Evolutionary conservation across 2,888 invertebrate species (phyloP).

Genomic region (Taenaris catops): DNA sequence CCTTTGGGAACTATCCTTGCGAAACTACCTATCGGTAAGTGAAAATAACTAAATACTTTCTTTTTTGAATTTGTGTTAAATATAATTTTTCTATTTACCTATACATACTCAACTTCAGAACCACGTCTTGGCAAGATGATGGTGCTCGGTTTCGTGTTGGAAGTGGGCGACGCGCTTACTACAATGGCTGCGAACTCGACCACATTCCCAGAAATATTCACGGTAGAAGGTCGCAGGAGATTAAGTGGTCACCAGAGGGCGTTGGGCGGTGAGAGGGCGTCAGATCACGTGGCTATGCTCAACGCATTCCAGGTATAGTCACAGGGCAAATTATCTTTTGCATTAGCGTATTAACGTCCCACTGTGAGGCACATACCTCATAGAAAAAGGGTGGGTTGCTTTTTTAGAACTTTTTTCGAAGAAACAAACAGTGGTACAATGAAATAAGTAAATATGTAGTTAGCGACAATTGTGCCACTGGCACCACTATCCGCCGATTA

Average conservation of each 20-base stretch:
- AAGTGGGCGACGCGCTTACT: slow-evolving; percentile 93
- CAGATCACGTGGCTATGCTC: slow-evolving; percentile 97
- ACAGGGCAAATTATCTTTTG: too few relatives aligned
- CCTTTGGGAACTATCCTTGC: slow-evolving; percentile 96
- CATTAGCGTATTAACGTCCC: too few relatives aligned
- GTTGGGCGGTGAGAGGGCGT: slow-evolving; percentile 91
- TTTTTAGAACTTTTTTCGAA: too few relatives aligned
- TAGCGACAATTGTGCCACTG: too few relatives aligned
- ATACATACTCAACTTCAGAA: slow-evolving; percentile 64
- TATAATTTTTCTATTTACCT: too few relatives aligned
- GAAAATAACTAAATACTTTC: too few relatives aligned
- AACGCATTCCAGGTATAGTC: slow-evolving; percentile 93
- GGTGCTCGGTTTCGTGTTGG: slow-evolving; percentile 95
- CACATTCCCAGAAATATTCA: slow-evolving; percentile 97
- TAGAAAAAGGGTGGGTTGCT: too few relatives aligned
- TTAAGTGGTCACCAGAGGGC: slow-evolving; percentile 92
- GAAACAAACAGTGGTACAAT: too few relatives aligned
- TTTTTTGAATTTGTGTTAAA: too few relatives aligned
- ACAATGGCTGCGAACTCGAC: slow-evolving; percentile 97
- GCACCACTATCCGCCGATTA: too few relatives aligned
- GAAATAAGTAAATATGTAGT: too few relatives aligned
- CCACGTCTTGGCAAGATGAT: slow-evolving; percentile 98
- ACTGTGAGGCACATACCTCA: too few relatives aligned
- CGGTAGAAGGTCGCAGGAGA: slow-evolving; percentile 87
- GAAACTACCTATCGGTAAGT: slow-evolving; percentile 88